These are phyloP conservation scores for Tryphoninae sp. DNA, from an alignment of 2,888 invertebrate species.

Conservation along the genomic window DNA sequence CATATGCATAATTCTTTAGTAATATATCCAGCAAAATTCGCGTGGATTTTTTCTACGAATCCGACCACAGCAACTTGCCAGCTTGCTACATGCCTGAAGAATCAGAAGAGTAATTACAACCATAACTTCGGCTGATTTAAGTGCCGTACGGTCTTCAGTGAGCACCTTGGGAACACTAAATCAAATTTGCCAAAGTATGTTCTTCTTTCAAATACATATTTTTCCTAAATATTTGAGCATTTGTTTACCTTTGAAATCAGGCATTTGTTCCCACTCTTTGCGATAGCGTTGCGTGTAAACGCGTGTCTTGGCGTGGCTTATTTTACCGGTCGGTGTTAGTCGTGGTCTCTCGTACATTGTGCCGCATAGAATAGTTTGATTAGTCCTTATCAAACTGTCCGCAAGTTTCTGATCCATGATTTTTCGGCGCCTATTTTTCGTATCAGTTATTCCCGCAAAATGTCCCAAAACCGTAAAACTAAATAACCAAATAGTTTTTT, in stretches of 20 bases:
- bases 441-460: constrained; percentile 65
- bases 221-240: background rate
- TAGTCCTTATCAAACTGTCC: constrained; percentile 62
- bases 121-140: background rate
- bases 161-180: background rate
- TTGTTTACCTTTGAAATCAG: constrained; percentile 83
- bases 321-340: constrained; percentile 79
- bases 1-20: background rate
- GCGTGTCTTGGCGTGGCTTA: constrained; percentile 80
- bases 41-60: constrained; percentile 9
- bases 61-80: background rate
- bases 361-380: constrained; percentile 64
- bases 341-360: constrained; percentile 65
- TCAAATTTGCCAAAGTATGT: background rate
- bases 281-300: constrained; percentile 84
- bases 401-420: constrained; percentile 69
- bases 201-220: background rate
- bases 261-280: constrained; percentile 84
- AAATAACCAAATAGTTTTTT: constrained; percentile 79
- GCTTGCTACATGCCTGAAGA: constrained; percentile 15
- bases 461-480: constrained; percentile 74
- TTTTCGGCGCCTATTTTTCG: constrained; percentile 67
- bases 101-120: constrained; percentile 8
- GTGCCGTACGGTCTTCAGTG: background rate
- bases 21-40: background rate